Evolutionary conservation across 2,888 invertebrate species (phyloP), one percentile per base, ranked within the genome.

Genomic region (Sipha maydis): DNA sequence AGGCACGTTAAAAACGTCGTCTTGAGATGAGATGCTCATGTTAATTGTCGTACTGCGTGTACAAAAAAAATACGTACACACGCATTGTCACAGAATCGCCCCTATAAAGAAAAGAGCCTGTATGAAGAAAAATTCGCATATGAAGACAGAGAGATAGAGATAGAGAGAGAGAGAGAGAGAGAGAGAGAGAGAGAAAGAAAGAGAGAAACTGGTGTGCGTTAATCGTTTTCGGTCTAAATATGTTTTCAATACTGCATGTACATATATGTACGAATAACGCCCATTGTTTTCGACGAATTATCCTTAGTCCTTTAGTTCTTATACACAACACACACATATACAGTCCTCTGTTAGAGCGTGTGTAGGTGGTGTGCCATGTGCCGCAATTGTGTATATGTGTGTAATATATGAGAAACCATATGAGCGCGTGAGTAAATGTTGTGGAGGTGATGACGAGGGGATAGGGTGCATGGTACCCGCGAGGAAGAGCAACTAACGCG

Each of bases 191-290:
- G 25, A 61, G 48, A n/a, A 54, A 34, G 34, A 34, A 4, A 34
- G 4, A 34, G 34, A 25, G 34, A 25, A 5, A 61, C 48, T 14
- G 77, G 41, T 25, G 80, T 9, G 84, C 41, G 67, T 67, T 76
- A 77, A 85, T 77, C 76, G 84, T 85, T 85, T 84, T 67, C 41
- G 21, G 61, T 83, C 54, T 8, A 67, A 77, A 85, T 67, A 17
- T 67, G 76, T 76, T 67, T 61, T 67, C 83, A 54, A 83, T 75
- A 75, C 4, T 9, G 41, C 41, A 41, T n/a, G 14, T 3, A 48
- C 14, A 48, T 76, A n/a, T 41, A n/a, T 38, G 41, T 17, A 17
- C 54, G 73, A 73, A 73, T 25, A 61, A 61, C 61, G 61, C 73
- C 54, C 73, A 56, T 83, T 73, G 73, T 83, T 73, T 83, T 56